A percentile compares a stretch with the other conserved stretches of the same genome.
phyloP scores from a whole-genome alignment of 2,113 vertebrate species.

The Clarias batrachus region DNA sequence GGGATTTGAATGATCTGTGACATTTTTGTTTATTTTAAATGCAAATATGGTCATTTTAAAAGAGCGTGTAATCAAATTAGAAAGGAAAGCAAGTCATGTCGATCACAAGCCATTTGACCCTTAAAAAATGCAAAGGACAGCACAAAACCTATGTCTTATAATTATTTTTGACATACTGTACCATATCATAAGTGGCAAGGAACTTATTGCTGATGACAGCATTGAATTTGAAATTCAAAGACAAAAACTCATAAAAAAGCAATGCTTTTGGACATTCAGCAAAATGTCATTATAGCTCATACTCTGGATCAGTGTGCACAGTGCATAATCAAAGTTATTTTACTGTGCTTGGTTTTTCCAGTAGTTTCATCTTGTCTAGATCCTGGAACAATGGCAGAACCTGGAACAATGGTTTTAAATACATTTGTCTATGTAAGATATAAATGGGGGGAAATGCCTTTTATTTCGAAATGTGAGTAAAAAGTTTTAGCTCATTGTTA shows the following conservation, averaged over 20 bases:
- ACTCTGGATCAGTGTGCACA: neutral
- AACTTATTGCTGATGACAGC: neutral
- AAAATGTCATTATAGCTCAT: neutral
- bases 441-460: neutral
- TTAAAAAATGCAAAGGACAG: slow-evolving; percentile 12
- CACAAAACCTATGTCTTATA: neutral
- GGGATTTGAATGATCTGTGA: slow-evolving; percentile 57
- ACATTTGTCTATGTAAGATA: neutral
- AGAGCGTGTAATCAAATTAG: slow-evolving; percentile 15
- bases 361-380: neutral
- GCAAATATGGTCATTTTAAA: slow-evolving; percentile 52
- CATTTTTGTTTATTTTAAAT: slow-evolving; percentile 51
- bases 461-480: neutral
- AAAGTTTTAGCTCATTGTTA: neutral
- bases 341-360: neutral
- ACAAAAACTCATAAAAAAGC: neutral
- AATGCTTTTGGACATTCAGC: neutral
- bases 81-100: slow-evolving; percentile 1
- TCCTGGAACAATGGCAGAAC: slow-evolving; percentile 1
- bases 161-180: neutral
- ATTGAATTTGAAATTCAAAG: neutral
- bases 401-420: neutral
- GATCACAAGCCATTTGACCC: neutral
- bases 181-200: neutral
- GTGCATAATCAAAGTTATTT: neutral